Percentiles rank a stretch among this genome's conserved stretches.
These are phyloP conservation scores for Galleria mellonella DNA, from an alignment of 1,140 invertebrate species.

Conservation along the genomic window DNA sequence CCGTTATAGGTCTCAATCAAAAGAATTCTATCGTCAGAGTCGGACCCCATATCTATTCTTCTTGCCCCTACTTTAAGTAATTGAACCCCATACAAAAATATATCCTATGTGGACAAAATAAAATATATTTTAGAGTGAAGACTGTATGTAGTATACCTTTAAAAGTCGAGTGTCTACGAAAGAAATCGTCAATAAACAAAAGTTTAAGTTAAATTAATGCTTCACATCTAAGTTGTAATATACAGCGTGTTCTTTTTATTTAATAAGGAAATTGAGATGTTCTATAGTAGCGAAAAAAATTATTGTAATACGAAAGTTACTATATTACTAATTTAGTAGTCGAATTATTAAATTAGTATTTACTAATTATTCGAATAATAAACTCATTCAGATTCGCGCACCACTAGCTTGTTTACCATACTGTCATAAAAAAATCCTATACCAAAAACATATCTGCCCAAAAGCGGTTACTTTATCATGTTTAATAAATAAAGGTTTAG, in stretches of 20 bases:
- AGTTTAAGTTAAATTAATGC: slow-evolving; percentile 66
- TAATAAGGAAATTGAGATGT: no score
- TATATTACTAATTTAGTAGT: no score
- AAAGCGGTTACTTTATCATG: no score
- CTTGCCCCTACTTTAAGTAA: slow-evolving; percentile 43
- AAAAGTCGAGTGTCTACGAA: slow-evolving; percentile 61
- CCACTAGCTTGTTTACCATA: no score
- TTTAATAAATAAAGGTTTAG: no score
- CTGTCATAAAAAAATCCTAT: no score
- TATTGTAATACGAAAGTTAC: no score
- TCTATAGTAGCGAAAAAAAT: no score
- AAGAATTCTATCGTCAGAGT: slow-evolving; percentile 60
- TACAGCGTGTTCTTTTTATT: slow-evolving; percentile 31
- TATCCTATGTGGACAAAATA: slow-evolving; percentile 6
- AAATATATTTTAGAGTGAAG: slow-evolving; percentile 10
- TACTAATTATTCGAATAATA: no score
- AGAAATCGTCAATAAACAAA: slow-evolving; percentile 72
- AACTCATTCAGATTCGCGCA: no score
- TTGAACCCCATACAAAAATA: slow-evolving; percentile 6
- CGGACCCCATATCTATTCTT: slow-evolving; percentile 71
- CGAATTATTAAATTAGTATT: no score
- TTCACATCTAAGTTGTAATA: slow-evolving; percentile 36
- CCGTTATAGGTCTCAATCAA: slow-evolving; percentile 64
- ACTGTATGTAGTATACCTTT: slow-evolving; percentile 16
- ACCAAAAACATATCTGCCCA: no score